Percentiles rank a stretch among this genome's conserved stretches.
phyloP scores from a whole-genome alignment of 2,888 invertebrate species.

The Limnephilus lunatus region DNA sequence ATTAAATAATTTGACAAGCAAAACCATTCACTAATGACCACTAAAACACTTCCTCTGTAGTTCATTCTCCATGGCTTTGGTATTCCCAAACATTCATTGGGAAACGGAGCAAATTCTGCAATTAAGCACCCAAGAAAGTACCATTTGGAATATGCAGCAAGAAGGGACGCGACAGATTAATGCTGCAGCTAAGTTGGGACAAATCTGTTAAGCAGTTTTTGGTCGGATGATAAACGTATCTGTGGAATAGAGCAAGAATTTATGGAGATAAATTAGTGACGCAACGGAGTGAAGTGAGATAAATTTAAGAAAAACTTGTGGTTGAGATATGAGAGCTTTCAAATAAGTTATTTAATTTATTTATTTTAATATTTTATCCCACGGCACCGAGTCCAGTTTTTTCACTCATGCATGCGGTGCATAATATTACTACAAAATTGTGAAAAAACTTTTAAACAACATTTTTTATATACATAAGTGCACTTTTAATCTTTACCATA shows the following conservation, averaged over 20 bases:
- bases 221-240: background rate
- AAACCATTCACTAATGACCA: background rate
- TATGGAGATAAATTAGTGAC: background rate
- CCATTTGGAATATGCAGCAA: slow-evolving; percentile 24
- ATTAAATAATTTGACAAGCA: background rate
- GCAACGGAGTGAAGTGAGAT: background rate
- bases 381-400: too few species aligned
- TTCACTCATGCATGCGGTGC: too few species aligned
- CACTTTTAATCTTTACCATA: too few species aligned
- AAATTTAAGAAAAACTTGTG: background rate
- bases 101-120: slow-evolving; percentile 18
- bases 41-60: background rate
- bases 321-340: background rate
- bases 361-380: too few species aligned
- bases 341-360: background rate
- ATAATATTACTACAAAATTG: background rate
- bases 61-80: background rate
- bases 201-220: background rate
- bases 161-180: background rate
- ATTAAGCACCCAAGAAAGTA: slow-evolving; percentile 16
- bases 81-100: background rate
- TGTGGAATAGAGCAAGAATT: background rate
- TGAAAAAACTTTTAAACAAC: too few species aligned
- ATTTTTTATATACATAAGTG: too few species aligned
- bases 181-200: background rate